Percentiles rank a stretch among this genome's conserved stretches.
phyloP scores from a whole-genome alignment of 2,113 vertebrate genomes.

The Stigmatopora argus region DNA sequence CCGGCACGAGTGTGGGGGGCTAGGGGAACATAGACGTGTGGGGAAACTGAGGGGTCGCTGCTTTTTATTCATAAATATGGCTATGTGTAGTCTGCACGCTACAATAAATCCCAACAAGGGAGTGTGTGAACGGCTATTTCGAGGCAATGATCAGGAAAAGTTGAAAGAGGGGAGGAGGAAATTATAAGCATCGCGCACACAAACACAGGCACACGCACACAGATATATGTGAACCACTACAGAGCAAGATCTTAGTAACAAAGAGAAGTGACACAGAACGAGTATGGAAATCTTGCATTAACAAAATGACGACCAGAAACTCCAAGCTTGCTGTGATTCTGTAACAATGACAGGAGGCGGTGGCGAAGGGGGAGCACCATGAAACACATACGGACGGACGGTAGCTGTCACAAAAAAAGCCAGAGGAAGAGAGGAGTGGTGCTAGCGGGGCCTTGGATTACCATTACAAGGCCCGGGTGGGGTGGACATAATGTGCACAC shows the following conservation, averaged over 20 bases:
- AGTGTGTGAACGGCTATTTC: conserved; percentile 36
- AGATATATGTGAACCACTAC: conserved; percentile 72
- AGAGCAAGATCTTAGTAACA: conserved; percentile 64
- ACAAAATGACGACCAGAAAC: conserved; percentile 71
- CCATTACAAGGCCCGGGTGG: conserved; percentile 81
- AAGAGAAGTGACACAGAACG: conserved; percentile 66
- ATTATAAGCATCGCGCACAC: conserved; percentile 68
- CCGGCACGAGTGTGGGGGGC: conserved; percentile 49
- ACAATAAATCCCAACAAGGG: conserved; percentile 31
- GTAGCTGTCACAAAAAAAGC: conserved; percentile 63
- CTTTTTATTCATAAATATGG: conserved; percentile 38
- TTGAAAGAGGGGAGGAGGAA: conserved; percentile 49
- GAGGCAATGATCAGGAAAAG: conserved; percentile 32
- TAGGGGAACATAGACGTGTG: conserved; percentile 6
- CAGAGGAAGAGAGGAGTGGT: conserved; percentile 54
- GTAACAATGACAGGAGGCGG: conserved; percentile 80
- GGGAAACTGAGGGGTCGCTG: conserved; percentile 33
- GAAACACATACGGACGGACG: conserved; percentile 56
- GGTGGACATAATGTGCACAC: conserved; percentile 55
- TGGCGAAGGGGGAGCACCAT: conserved; percentile 68
- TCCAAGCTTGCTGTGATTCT: conserved; percentile 88
- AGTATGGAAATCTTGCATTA: conserved; percentile 71
- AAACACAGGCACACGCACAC: not conserved
- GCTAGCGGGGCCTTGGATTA: conserved; percentile 71
- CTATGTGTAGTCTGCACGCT: conserved; percentile 45